A percentile compares a stretch with the other conserved stretches of the same genome.
Conservation (phyloP, 2,888 invertebrate species). For the Trichogramma dendrolimi region DNA sequence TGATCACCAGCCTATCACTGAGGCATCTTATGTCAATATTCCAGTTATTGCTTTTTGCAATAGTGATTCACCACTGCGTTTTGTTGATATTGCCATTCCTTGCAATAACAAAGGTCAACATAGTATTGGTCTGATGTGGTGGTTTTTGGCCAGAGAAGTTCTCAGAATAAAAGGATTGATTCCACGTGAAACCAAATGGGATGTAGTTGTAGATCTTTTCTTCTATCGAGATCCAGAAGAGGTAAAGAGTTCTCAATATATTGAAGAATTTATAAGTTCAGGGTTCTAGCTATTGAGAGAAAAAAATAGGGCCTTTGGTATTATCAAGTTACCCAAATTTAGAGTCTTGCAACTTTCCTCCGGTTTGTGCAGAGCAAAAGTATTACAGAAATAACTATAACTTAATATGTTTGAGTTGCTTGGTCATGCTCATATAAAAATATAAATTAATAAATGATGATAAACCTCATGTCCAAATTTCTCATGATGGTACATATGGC, state of each 20-base stretch:
- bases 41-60: slow-evolving; percentile 98
- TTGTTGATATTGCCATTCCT: slow-evolving; percentile 97
- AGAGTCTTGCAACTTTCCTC: too few relatives aligned
- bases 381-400: too few relatives aligned
- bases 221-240: slow-evolving; percentile 99
- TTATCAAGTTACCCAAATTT: too few relatives aligned
- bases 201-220: slow-evolving; percentile 97
- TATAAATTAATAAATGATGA: too few relatives aligned
- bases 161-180: slow-evolving; percentile 90
- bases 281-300: too few relatives aligned
- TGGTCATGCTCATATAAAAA: too few relatives aligned
- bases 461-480: too few relatives aligned
- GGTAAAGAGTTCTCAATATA: slow-evolving; percentile 43
- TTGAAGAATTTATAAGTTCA: too few relatives aligned
- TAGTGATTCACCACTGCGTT: slow-evolving; percentile 93
- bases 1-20: slow-evolving; percentile 95
- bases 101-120: slow-evolving; percentile 97
- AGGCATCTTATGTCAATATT: slow-evolving; percentile 98
- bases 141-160: slow-evolving; percentile 94
- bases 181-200: slow-evolving; percentile 89
- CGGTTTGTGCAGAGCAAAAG: too few relatives aligned
- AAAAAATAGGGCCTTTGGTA: too few relatives aligned
- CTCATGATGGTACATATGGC: too few relatives aligned
- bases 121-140: slow-evolving; percentile 99
- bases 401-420: too few relatives aligned